Evolutionary conservation across 2,888 invertebrate genomes (phyloP), one percentile per base, ranked within the genome.

Genomic region (Dorcus parallelipipedus): DNA sequence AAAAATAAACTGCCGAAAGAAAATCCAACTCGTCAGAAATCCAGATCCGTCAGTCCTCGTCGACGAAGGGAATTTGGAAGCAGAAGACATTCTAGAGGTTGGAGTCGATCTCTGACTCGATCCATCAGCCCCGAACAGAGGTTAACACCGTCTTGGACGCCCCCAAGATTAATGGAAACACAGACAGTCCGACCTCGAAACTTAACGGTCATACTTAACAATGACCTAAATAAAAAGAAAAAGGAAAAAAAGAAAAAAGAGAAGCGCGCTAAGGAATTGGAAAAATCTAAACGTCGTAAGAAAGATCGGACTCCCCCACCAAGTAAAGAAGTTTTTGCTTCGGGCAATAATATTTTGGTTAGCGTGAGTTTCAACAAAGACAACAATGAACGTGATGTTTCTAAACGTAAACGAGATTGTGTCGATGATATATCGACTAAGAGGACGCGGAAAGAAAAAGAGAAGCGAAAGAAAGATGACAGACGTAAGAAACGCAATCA

Each of bases 341-440:
- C 94, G 9, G 95, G 95, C 3, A 93, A 95, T 78, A 95, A 94
- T 75, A 95, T 95, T 70, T 84, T 95, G 63, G 94, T 95, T 9
- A 94, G 93, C 78, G 93, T 95, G 14, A 94, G 93, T 77, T 95
- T 95, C 78, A 89, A 90, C 74, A 91, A 91, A 68, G 85, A 84
- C 65, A 82, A 76, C 54, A 55, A 52, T 23, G 55, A 61, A n/a
- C 52, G 56, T 40, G 55, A 59, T 41, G 54, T 57, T 3, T 49
- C 51, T 9, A 57, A 59, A 39, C 49, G 53, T 3, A 62, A 56
- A 40, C 52, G 61, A 67, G 51, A 66, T 69, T 14, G 70, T 71
- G 17, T 68, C 56, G 62, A 73, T 58, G 67, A 69, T 42, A 62
- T 70, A 38, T 68, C 74, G 17, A 69, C 73, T n/a, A 81, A 79